Percentiles rank a stretch among this genome's conserved stretches.
phyloP scores from a whole-genome alignment of 2,113 vertebrate species.

The Proteles cristata region DNA sequence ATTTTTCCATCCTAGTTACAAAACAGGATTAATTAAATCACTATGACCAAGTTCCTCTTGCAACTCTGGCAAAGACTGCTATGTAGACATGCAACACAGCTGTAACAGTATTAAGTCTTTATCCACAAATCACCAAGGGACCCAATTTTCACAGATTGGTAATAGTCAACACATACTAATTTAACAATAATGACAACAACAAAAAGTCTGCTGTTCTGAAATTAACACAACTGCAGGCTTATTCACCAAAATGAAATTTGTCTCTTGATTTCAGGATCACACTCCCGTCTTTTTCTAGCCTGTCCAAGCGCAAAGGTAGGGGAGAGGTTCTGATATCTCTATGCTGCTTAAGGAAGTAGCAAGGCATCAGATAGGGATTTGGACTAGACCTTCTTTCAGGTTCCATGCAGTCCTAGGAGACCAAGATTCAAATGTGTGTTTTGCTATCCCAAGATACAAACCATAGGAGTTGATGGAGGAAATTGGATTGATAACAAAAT shows the following conservation, averaged over 20 bases:
- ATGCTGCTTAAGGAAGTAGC: not conserved
- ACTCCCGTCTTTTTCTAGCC: not conserved
- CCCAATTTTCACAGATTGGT: not conserved
- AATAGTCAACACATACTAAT: conserved; percentile 37
- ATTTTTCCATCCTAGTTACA: conserved; percentile 57
- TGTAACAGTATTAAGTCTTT: not conserved
- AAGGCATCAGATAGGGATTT: conserved; percentile 28
- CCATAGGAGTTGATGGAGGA: conserved; percentile 32
- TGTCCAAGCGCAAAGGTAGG: not conserved
- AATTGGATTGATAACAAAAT: conserved; percentile 68
- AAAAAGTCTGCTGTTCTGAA: conserved; percentile 8
- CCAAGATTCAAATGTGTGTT: not conserved
- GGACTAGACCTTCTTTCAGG: not conserved
- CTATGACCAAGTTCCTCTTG: not conserved
- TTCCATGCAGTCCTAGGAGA: not conserved
- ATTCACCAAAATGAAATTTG: not conserved
- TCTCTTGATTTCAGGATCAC: conserved; percentile 2
- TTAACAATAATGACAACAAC: conserved; percentile 20
- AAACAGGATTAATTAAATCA: conserved; percentile 60
- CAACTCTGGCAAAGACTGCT: not conserved
- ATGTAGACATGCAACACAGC: not conserved
- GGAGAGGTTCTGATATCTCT: not conserved
- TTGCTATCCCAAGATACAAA: conserved; percentile 15
- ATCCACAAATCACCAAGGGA: conserved; percentile 13
- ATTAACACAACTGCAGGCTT: not conserved